Evolutionary conservation across 2,888 invertebrate species (phyloP), one percentile per base, ranked within the genome.

Genomic region (Trichogramma dendrolimi): DNA sequence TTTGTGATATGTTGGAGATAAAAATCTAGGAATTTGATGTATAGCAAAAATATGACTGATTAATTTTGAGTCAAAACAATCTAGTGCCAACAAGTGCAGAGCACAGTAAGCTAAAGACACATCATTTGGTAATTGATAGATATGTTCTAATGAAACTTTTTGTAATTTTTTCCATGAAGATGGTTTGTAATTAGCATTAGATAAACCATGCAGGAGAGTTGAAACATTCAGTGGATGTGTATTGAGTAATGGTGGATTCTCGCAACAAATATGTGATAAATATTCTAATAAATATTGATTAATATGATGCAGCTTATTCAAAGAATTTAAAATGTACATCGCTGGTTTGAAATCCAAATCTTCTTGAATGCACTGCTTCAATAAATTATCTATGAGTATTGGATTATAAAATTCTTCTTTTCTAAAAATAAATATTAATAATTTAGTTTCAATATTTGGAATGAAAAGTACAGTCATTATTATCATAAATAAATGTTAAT

Each of bases 241-340:
- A 50, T 14, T 52, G n/a, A 63, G 55, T 51, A 59, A 4, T 8
- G 10, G n/a, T 14, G 58, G 80, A 63, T 83, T 71, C 4, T 81
- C 71, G 0, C 78, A 75, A 0, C 83, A 82, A 54, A 81, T 75
- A 1, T 80, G 71, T 55, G 84, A 81, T 3, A 87, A 72, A 70
- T 87, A 84, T 65, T 88, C 84, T 27, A 88, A 72, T 0, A 89
- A 75, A 0, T 80, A 76, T 55, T 84, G 79, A 70, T 85, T 81
- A 0, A 82, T 81, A 75, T 86, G 58, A 47, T 44, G 11, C 5
- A 61, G 27, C 11, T 48, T 61, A 38, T 54, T 61, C 42, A 65
- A 57, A 6, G 48, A 43, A 42, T 54, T 47, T 7, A 65, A 44
- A 43, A 61, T 43, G 2, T 3, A 6, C 4, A 47, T 6, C 50